Percentiles rank a stretch among this genome's conserved stretches.
Evolutionary conservation across 2,113 vertebrate species (phyloP).

Genomic region (Heterotis niloticus): DNA sequence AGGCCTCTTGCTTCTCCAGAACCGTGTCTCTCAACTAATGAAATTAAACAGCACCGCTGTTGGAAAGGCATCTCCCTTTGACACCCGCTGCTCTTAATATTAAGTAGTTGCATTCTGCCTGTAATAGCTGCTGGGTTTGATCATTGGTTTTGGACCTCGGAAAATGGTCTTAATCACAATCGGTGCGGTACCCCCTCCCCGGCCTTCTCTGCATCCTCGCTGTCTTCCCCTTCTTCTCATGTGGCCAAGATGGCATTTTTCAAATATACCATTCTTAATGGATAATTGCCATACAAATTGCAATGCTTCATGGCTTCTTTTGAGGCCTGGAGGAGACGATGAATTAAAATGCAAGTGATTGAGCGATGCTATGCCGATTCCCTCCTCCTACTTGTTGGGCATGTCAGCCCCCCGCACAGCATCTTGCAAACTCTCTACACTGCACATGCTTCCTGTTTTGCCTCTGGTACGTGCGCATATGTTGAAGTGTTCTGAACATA

Average conservation of each 20-base stretch:
- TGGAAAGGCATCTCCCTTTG: background rate
- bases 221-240: background rate
- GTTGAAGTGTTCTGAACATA: background rate
- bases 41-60: background rate
- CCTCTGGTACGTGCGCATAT: background rate
- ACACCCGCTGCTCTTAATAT: constrained; percentile 35
- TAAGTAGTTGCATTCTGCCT: constrained; percentile 36
- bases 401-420: background rate
- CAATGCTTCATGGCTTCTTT: background rate
- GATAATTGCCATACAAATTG: background rate
- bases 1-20: background rate
- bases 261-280: background rate
- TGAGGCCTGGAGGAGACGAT: no score
- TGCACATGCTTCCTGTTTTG: background rate
- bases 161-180: background rate
- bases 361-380: background rate
- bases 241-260: background rate
- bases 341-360: constrained; percentile 1
- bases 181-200: background rate
- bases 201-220: background rate
- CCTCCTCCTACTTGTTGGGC: background rate
- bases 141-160: constrained; percentile 26
- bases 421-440: background rate
- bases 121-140: constrained; percentile 46
- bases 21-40: background rate